A percentile compares a stretch with the other conserved stretches of the same genome.
These are phyloP conservation scores for Bothrops jararaca DNA, from an alignment of 2,113 vertebrate genomes.

Conservation along the genomic window DNA sequence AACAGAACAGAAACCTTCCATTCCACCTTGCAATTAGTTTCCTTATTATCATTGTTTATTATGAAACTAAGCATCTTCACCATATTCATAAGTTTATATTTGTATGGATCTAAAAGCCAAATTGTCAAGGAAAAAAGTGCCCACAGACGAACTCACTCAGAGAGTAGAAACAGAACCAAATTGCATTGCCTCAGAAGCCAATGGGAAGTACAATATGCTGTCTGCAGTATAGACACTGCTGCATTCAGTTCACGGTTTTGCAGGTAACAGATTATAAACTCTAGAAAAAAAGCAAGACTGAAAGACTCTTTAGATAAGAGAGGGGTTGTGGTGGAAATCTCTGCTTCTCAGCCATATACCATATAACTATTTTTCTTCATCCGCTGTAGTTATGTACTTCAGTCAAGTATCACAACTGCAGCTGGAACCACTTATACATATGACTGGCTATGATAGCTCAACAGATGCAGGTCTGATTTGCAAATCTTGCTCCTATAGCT, in stretches of 20 bases:
- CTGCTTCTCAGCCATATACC: neutral
- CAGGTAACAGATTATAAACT: neutral
- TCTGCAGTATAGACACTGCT: neutral
- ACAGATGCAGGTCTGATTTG: neutral
- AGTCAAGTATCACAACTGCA: neutral
- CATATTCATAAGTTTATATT: neutral
- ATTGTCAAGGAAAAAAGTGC: neutral
- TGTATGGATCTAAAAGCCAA: neutral
- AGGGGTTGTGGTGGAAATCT: neutral
- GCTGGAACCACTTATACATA: neutral
- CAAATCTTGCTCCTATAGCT: neutral
- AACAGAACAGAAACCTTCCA: neutral
- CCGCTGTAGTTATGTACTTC: neutral
- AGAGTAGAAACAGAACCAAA: neutral
- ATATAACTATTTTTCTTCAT: neutral
- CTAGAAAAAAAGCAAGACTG: neutral
- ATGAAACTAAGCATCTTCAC: neutral
- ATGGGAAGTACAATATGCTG: neutral
- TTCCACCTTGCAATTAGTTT: neutral
- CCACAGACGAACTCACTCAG: neutral
- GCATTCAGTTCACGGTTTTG: neutral
- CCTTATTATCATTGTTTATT: neutral
- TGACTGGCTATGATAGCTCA: neutral
- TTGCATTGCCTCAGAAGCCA: neutral
- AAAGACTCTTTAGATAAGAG: neutral